Evolutionary conservation across 1,140 invertebrate species (phyloP).

Genomic region (Eriocheir sinensis): DNA sequence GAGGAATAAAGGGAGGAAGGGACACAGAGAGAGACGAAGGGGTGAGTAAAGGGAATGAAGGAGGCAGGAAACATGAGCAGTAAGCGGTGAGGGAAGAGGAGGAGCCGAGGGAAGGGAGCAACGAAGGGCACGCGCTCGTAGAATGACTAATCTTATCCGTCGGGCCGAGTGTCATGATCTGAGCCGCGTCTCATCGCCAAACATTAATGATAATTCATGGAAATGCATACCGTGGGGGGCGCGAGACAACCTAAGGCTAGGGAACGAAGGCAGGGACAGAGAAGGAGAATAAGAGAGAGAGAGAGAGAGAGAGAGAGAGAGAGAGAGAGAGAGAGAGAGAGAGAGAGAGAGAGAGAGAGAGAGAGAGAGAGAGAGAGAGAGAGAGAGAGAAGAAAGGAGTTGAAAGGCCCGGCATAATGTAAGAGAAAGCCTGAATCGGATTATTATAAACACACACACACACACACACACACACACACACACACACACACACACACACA

Average conservation of each 20-base stretch:
- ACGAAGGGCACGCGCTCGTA: neutral
- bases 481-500: too few species aligned
- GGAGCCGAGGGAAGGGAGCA: neutral
- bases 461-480: too few species aligned
- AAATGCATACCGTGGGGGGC: neutral
- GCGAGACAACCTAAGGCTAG: neutral
- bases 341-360: neutral
- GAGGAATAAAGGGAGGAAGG: too few species aligned
- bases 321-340: constrained; percentile 8
- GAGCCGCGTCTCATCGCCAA: neutral
- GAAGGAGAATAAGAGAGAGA: constrained; percentile 23
- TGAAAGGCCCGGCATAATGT: too few species aligned
- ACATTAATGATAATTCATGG: constrained; percentile 26
- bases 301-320: constrained; percentile 19
- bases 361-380: too few species aligned
- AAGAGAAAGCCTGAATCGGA: too few species aligned
- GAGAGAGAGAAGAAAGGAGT: too few species aligned
- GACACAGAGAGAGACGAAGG: too few species aligned
- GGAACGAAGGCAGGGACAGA: neutral
- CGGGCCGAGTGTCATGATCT: neutral
- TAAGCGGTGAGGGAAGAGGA: too few species aligned
- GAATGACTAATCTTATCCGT: constrained; percentile 15
- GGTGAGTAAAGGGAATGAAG: too few species aligned
- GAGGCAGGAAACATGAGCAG: too few species aligned
- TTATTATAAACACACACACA: too few species aligned